Evolutionary conservation across 2,113 vertebrate genomes (phyloP).

Genomic region (Dermatemys mawii): DNA sequence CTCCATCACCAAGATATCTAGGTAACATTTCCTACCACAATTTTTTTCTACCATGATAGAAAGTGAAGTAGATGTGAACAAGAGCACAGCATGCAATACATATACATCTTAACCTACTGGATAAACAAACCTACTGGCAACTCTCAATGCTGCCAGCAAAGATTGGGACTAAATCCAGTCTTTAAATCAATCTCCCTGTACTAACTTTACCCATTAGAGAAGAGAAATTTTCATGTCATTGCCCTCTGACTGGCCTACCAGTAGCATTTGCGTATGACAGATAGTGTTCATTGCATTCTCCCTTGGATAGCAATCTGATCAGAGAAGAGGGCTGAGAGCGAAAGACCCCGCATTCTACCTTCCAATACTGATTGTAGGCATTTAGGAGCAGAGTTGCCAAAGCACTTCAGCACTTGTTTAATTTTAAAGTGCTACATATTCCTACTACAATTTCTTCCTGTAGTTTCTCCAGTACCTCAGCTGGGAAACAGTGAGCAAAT

Average conservation of each 20-base stretch:
- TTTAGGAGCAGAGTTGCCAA: neutral
- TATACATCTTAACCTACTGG: neutral
- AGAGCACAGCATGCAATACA: neutral
- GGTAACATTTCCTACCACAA: neutral
- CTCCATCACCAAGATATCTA: neutral
- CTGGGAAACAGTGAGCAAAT: conserved; percentile 35
- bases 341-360: neutral
- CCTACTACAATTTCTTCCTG: neutral
- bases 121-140: neutral
- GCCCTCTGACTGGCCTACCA: neutral
- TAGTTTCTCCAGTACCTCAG: conserved; percentile 28
- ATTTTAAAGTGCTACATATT: conserved; percentile 15
- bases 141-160: neutral
- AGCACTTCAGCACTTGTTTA: neutral
- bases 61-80: neutral
- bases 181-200: neutral
- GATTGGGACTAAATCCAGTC: neutral
- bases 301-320: neutral
- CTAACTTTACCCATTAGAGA: neutral
- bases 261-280: neutral
- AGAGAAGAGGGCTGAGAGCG: neutral
- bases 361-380: neutral
- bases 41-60: neutral
- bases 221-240: neutral
- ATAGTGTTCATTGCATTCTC: neutral